phyloP scores from a whole-genome alignment of 1,140 invertebrate genomes.

The Arctopsyche grandis region DNA sequence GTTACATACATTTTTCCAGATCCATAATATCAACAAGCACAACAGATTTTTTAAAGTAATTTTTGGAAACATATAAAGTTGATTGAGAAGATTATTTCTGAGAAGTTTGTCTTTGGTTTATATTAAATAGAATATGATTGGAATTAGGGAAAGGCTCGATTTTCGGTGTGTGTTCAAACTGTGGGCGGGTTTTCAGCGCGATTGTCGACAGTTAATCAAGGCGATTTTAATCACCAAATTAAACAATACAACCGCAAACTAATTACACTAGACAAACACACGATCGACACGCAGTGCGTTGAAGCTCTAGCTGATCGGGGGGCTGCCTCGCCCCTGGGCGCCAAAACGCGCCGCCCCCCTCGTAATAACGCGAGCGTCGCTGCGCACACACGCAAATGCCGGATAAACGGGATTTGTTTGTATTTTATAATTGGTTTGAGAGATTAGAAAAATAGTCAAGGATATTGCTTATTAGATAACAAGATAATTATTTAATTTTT shows the following conservation, averaged over 20 bases:
- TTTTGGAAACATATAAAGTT: too few relatives aligned
- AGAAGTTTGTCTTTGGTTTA: too few relatives aligned
- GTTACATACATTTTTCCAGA: too few relatives aligned
- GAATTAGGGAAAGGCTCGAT: too few relatives aligned
- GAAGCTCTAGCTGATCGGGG: not conserved
- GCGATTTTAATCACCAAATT: conserved; percentile 35
- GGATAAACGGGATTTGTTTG: conserved; percentile 12
- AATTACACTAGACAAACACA: conserved; percentile 32
- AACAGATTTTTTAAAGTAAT: too few relatives aligned
- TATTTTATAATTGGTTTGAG: not conserved
- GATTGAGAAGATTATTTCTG: too few relatives aligned
- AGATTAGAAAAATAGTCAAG: not conserved
- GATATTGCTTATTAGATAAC: too few relatives aligned
- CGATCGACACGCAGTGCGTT: conserved; percentile 9
- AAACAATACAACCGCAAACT: conserved; percentile 29
- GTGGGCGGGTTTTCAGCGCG: too few relatives aligned
- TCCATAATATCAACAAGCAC: too few relatives aligned
- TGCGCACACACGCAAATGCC: not conserved
- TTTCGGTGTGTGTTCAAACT: not conserved
- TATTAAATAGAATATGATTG: too few relatives aligned
- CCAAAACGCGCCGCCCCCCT: not conserved
- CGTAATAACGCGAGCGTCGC: not conserved
- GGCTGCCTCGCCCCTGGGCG: not conserved
- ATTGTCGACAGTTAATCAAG: not conserved
- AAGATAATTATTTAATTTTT: too few relatives aligned